These are phyloP conservation scores for Labeo rohita DNA, from an alignment of 2,113 vertebrate species.

Conservation along the genomic window DNA sequence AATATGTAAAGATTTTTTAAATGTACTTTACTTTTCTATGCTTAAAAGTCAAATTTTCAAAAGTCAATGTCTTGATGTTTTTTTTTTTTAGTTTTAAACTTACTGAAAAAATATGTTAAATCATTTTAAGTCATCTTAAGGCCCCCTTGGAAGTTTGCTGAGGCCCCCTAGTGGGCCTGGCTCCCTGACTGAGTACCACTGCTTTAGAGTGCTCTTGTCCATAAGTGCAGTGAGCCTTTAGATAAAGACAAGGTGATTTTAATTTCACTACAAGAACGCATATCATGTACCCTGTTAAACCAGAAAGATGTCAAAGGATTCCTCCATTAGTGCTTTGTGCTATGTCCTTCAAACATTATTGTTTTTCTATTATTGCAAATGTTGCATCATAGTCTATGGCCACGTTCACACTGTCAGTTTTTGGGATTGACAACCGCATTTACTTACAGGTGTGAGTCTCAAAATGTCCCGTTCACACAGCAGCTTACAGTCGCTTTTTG, in stretches of 20 bases:
- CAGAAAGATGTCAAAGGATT: not conserved
- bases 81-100: not conserved
- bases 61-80: not conserved
- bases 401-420: too few relatives aligned
- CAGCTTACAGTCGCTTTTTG: too few relatives aligned
- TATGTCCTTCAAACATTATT: not conserved
- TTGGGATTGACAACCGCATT: too few relatives aligned
- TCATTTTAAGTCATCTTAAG: not conserved
- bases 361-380: not conserved
- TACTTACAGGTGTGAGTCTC: too few relatives aligned
- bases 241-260: not conserved
- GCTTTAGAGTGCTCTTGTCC: not conserved
- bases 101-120: too few relatives aligned
- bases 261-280: not conserved
- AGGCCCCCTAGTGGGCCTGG: not conserved
- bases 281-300: not conserved
- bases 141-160: not conserved
- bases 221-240: not conserved
- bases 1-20: not conserved
- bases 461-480: too few relatives aligned
- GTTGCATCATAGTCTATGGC: not conserved
- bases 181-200: not conserved
- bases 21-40: not conserved
- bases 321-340: not conserved
- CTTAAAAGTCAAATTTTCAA: not conserved